Conservation (phyloP, 2,113 vertebrate species). For the Otis tarda region DNA sequence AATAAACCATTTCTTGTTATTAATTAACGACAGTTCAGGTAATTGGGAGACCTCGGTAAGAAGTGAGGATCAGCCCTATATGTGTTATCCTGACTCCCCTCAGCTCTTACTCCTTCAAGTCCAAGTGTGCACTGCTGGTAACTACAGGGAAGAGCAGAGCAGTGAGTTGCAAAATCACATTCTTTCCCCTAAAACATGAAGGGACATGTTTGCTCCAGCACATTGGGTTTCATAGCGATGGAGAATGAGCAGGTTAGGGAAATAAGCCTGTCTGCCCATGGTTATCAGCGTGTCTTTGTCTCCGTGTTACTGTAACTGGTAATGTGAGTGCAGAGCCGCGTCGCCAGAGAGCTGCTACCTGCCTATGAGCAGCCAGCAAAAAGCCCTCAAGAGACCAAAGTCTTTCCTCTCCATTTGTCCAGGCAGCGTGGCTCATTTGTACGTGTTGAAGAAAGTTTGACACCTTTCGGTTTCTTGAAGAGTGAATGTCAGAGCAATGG, state of each 20-base stretch:
- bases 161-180: neutral
- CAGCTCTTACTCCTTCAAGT: neutral
- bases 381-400: neutral
- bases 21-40: neutral
- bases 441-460: slow-evolving; percentile 10
- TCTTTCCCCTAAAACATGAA: slow-evolving; percentile 16
- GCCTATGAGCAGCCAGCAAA: neutral
- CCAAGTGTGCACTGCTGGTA: neutral
- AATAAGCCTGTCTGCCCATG: neutral
- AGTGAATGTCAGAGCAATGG: slow-evolving; percentile 3
- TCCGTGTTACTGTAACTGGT: neutral
- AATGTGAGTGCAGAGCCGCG: accelerated
- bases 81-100: neutral
- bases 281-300: neutral
- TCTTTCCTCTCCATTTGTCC: neutral
- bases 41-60: neutral
- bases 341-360: neutral
- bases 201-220: slow-evolving; percentile 4
- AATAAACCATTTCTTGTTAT: neutral
- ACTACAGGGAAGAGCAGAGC: neutral
- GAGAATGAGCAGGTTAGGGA: neutral
- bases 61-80: neutral
- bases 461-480: slow-evolving; percentile 28
- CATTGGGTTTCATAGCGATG: neutral
- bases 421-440: neutral